Base-by-base conservation (phyloP, 2,888 invertebrate genomes). In the Molorchus minor region DNA sequence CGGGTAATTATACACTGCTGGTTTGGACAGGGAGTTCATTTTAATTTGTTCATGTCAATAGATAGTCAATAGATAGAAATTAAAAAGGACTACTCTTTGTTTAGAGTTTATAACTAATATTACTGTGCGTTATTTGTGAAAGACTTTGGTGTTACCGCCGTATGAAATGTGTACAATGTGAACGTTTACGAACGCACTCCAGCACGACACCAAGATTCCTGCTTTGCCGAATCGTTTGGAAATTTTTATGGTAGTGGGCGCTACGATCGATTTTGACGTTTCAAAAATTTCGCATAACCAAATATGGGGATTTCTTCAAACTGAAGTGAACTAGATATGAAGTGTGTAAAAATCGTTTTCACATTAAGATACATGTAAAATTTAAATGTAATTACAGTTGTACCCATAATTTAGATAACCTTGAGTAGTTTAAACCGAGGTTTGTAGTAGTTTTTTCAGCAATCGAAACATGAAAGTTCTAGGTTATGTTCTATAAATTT, bases 261-360 rank as follows among this genome's bases (percentile, higher is more conserved):
- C 56, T 49, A 49, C 45, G n/a, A 41, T 33, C 20, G 38, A 33
- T 54, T 73, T 79, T 79, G 79, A 79, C 79, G 79, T 79, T 79
- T 78, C 71, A 76, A 79, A 79, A 79, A 77, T 75, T 79, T 78
- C 76, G 75, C 80, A 80, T 80, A 79, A 78, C 80, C 80, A 80
- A 80, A 80, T 80, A 80, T 79, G 80, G 80, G 65, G 75, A 75
- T 80, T 80, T 79, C 77, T 70, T 62, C 61, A 66, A 70, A 67
- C 62, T 66, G 62, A 58, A 62, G 75, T 77, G 76, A 75, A 73
- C 73, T 70, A 75, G 76, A 73, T 75, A 74, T 74, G 75, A 72
- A 71, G 69, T 73, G 71, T 69, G 65, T 73, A 65, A 66, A 71
- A 68, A 68, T 64, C 35, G 46, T 58, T 51, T 21, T 56, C 59